Evolutionary conservation across 2,113 vertebrate genomes (phyloP).

Genomic region (Nyctibius bracteatus): DNA sequence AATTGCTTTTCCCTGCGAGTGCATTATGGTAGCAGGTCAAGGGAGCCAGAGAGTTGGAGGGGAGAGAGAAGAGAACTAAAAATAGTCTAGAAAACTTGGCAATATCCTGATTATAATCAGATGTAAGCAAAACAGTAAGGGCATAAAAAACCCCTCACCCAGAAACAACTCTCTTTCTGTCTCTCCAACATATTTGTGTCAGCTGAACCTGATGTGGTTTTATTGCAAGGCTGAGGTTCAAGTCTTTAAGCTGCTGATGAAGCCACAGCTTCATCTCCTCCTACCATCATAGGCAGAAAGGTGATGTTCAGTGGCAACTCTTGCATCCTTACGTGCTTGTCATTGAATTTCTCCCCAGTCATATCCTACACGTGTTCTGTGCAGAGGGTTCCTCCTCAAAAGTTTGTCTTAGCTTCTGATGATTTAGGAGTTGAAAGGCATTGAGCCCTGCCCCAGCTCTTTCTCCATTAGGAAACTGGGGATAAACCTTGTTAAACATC

Average conservation of each 20-base stretch:
- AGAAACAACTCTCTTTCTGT: background rate
- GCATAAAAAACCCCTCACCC: background rate
- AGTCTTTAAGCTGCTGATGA: background rate
- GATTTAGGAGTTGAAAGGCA: background rate
- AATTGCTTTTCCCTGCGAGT: constrained; percentile 18
- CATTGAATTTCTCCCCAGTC: background rate
- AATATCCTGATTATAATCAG: background rate
- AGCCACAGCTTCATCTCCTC: background rate
- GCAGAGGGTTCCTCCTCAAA: background rate
- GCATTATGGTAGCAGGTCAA: background rate
- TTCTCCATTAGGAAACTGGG: background rate
- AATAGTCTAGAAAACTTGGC: background rate
- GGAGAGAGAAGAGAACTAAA: constrained; percentile 5
- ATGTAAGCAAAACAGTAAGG: background rate
- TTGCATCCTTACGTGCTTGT: background rate
- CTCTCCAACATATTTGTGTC: background rate
- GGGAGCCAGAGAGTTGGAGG: background rate
- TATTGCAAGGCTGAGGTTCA: background rate
- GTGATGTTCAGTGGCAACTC: background rate
- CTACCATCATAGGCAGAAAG: background rate
- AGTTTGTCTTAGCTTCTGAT: background rate
- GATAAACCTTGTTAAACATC: background rate
- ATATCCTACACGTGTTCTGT: rapidly evolving
- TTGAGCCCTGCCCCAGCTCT: background rate
- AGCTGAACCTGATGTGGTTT: background rate